Evolutionary conservation across 2,797 vertebrate species (phyloP).

Genomic region (Apodemus agrarius): DNA sequence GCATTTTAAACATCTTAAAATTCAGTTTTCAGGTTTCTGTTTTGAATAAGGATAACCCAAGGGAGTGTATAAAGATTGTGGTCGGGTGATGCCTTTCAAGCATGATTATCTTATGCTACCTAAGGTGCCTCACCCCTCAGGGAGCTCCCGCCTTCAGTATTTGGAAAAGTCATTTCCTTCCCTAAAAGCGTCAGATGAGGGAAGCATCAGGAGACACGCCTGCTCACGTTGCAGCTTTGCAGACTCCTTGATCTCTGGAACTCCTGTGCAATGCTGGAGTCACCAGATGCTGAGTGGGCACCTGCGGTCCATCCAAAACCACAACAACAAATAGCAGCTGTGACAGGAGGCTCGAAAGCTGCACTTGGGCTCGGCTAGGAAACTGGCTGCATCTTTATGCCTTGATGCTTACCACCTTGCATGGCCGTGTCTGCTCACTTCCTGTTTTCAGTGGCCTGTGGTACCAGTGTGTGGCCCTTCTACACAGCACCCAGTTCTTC

Average conservation of each 20-base stretch:
- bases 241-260: conserved; percentile 29
- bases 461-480: neutral
- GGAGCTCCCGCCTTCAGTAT: neutral
- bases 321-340: neutral
- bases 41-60: conserved; percentile 54
- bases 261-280: neutral
- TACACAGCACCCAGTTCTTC: neutral
- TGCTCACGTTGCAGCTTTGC: conserved; percentile 24
- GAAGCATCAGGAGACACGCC: neutral
- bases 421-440: neutral
- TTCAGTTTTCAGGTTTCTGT: conserved; percentile 50
- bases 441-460: neutral
- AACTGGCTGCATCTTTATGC: neutral
- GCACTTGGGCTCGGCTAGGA: neutral
- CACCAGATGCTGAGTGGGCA: neutral
- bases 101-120: conserved; percentile 18
- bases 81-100: conserved; percentile 18
- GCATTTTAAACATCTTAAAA: conserved; percentile 56
- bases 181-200: conserved; percentile 20
- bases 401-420: neutral
- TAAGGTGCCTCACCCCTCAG: neutral
- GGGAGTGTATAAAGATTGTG: neutral
- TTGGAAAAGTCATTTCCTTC: conserved; percentile 42
- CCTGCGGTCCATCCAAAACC: neutral
- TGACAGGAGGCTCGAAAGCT: neutral